Evolutionary conservation across 2,113 vertebrate species (phyloP).

Genomic region (Elephas maximus): DNA sequence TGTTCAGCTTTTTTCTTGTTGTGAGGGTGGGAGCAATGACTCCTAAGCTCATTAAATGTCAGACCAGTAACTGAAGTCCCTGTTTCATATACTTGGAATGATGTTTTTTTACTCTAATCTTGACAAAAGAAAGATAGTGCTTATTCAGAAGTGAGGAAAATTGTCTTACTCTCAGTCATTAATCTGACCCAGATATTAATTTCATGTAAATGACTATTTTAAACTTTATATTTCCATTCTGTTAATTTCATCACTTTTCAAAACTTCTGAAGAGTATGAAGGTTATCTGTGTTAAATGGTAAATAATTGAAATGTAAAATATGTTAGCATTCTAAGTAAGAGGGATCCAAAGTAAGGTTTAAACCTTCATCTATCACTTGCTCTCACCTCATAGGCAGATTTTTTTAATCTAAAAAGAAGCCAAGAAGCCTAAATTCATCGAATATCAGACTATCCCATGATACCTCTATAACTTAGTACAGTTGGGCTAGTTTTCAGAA

Average conservation of each 20-base stretch:
- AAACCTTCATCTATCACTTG: conserved; percentile 20
- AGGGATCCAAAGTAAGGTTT: background rate
- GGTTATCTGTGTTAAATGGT: conserved; percentile 25
- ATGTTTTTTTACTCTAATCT: background rate
- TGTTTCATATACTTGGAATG: conserved; percentile 14
- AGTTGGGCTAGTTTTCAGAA: background rate
- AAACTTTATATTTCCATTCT: conserved; percentile 23
- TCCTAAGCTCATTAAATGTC: background rate
- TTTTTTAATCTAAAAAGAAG: conserved; percentile 3
- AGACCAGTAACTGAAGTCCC: background rate
- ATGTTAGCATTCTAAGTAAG: conserved; percentile 17
- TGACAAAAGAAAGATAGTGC: background rate
- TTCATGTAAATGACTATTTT: background rate
- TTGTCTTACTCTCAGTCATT: conserved; percentile 22
- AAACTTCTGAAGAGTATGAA: conserved; percentile 6
- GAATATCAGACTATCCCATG: background rate
- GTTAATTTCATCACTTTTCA: background rate
- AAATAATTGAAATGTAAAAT: background rate
- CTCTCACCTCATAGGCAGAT: background rate
- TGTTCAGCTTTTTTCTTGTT: background rate
- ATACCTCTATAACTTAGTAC: background rate
- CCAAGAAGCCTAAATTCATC: background rate
- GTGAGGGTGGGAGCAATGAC: background rate
- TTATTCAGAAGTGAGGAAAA: conserved; percentile 9
- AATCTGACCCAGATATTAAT: background rate